phyloP scores from a whole-genome alignment of 2,113 vertebrate genomes.

The Calyptomena viridis region DNA sequence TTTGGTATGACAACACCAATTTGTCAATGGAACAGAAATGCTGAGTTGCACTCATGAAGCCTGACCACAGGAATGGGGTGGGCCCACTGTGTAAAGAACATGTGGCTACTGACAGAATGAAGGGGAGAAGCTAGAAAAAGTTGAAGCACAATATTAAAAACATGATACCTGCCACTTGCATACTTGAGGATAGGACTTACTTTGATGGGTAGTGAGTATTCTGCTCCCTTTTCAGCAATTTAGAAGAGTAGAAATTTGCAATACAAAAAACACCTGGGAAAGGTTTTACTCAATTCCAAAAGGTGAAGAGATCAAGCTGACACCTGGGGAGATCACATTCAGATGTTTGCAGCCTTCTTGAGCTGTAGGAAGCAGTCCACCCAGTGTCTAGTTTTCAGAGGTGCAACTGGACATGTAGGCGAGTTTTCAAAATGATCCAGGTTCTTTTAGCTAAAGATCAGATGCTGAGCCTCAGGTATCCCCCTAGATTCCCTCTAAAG shows the following conservation, averaged over 20 bases:
- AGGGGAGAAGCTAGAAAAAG: not conserved
- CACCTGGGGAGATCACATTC: not conserved
- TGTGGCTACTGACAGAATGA: accelerated
- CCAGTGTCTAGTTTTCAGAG: not conserved
- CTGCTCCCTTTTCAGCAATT: not conserved
- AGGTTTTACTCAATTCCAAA: not conserved
- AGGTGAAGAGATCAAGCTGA: not conserved
- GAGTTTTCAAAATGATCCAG: not conserved
- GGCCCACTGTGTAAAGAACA: accelerated
- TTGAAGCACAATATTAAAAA: not conserved
- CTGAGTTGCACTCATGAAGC: not conserved
- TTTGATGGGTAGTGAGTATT: not conserved
- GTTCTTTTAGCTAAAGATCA: not conserved
- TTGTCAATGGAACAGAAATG: not conserved
- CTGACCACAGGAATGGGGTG: not conserved
- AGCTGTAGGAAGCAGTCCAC: not conserved
- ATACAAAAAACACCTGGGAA: not conserved
- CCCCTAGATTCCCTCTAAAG: not conserved
- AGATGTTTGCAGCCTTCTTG: not conserved
- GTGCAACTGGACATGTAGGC: not conserved
- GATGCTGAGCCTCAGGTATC: not conserved
- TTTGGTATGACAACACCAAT: not conserved
- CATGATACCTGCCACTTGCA: not conserved
- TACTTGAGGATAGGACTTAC: not conserved
- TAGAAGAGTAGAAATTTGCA: not conserved